A percentile compares a stretch with the other conserved stretches of the same genome.
phyloP scores from a whole-genome alignment of 2,888 invertebrate species.

The Lomographa bimaculata region DNA sequence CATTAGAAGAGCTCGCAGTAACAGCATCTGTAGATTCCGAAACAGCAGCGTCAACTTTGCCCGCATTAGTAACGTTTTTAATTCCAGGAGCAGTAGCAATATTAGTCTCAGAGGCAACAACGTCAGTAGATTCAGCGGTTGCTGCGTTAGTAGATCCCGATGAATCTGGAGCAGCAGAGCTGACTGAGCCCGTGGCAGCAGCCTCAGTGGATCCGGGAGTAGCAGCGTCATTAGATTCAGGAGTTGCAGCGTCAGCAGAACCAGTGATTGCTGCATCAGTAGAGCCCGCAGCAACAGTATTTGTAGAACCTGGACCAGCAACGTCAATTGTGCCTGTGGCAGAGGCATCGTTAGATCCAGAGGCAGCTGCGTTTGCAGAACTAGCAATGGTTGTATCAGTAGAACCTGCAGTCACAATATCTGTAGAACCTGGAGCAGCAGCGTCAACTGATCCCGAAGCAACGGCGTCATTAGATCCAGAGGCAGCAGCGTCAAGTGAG shows the following conservation, averaged over 20 bases:
- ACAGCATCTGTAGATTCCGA: constrained; percentile 8
- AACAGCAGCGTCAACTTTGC: not conserved
- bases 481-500: constrained; percentile 4
- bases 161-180: not conserved
- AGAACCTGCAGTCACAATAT: not conserved
- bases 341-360: not conserved
- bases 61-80: constrained; percentile 1
- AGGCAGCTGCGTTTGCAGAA: constrained; percentile 2
- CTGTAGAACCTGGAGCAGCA: constrained; percentile 4
- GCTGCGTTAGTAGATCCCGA: not conserved
- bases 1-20: no score
- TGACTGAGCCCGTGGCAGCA: not conserved
- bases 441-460: constrained; percentile 7
- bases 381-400: not conserved
- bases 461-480: constrained; percentile 1
- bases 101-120: not conserved
- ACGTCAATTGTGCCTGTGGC: not conserved
- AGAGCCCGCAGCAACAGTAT: not conserved
- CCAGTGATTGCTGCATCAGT: constrained; percentile 2
- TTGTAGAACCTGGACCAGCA: not conserved
- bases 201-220: not conserved
- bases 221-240: not conserved
- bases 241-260: not conserved
- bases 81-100: constrained; percentile 1
- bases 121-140: not conserved